Conservation (phyloP, 2,888 invertebrate genomes). For the Ptychoptera albimana region DNA sequence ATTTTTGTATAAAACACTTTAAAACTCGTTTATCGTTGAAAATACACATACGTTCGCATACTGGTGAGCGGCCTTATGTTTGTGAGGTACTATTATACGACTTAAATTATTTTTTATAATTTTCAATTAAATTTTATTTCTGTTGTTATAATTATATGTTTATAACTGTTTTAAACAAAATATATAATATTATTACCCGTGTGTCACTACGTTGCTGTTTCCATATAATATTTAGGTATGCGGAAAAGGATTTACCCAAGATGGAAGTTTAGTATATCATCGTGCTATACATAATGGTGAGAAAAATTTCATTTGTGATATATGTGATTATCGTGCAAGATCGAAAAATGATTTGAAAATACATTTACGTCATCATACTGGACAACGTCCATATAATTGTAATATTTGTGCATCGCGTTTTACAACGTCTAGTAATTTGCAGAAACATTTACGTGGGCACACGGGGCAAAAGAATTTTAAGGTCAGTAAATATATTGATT, state of each 20-base stretch:
- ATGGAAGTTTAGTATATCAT: slow-evolving; percentile 9
- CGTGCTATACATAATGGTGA: slow-evolving; percentile 10
- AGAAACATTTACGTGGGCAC: slow-evolving; percentile 12
- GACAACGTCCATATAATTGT: slow-evolving; percentile 10
- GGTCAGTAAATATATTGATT: slow-evolving; percentile 8
- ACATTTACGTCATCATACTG: slow-evolving; percentile 10
- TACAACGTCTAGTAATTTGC: slow-evolving; percentile 11
- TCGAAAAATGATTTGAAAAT: slow-evolving; percentile 10
- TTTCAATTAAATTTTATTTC: not conserved
- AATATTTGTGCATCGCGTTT: slow-evolving; percentile 8
- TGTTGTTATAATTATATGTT: not conserved
- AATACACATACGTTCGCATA: slow-evolving; percentile 12
- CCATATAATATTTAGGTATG: slow-evolving; percentile 10
- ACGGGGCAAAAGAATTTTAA: slow-evolving; percentile 11
- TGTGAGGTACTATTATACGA: slow-evolving; percentile 9
- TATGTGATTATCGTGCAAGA: slow-evolving; percentile 10
- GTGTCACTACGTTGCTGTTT: slow-evolving; percentile 7
- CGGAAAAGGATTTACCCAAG: slow-evolving; percentile 11
- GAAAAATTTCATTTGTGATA: slow-evolving; percentile 8
- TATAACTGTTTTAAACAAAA: not conserved
- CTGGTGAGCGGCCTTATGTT: slow-evolving; percentile 12
- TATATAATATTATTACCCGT: slow-evolving; percentile 6
- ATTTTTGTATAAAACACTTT: slow-evolving; percentile 10
- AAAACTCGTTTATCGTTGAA: slow-evolving; percentile 8
- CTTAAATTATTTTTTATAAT: not conserved